phyloP scores from a whole-genome alignment of 2,797 vertebrate genomes.

The Vireo griseus region DNA sequence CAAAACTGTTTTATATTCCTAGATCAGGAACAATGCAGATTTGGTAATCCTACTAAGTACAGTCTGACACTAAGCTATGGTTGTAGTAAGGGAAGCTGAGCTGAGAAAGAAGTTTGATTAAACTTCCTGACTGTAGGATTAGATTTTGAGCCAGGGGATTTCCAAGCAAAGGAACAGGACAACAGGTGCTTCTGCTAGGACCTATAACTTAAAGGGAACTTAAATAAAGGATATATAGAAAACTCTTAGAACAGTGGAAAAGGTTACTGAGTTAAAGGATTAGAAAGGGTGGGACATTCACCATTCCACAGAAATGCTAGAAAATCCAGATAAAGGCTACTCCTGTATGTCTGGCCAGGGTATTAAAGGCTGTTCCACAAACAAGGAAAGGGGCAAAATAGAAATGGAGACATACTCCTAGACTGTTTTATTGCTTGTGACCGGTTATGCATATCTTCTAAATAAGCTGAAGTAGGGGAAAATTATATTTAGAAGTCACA shows the following conservation, averaged over 20 bases:
- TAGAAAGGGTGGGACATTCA: background rate
- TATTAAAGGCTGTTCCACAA: background rate
- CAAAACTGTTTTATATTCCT: background rate
- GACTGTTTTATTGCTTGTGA: background rate
- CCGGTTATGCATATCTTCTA: background rate
- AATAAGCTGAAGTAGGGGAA: background rate
- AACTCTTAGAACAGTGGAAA: background rate
- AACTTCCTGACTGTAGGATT: background rate
- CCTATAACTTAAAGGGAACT: background rate
- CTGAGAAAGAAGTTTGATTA: background rate
- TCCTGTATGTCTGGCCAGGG: background rate
- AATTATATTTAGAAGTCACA: background rate
- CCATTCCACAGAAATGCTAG: background rate
- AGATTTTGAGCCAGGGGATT: background rate
- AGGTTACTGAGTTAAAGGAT: background rate
- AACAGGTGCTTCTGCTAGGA: background rate
- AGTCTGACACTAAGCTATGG: background rate
- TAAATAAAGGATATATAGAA: background rate
- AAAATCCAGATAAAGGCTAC: background rate
- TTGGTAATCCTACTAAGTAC: background rate
- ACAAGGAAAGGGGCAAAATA: background rate
- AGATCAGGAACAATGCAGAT: background rate
- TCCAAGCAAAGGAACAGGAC: background rate
- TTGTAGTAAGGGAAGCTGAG: background rate
- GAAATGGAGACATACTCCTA: background rate